Base-by-base conservation (phyloP, 2,888 invertebrate genomes). In the Pollenia griseotomentosa region DNA sequence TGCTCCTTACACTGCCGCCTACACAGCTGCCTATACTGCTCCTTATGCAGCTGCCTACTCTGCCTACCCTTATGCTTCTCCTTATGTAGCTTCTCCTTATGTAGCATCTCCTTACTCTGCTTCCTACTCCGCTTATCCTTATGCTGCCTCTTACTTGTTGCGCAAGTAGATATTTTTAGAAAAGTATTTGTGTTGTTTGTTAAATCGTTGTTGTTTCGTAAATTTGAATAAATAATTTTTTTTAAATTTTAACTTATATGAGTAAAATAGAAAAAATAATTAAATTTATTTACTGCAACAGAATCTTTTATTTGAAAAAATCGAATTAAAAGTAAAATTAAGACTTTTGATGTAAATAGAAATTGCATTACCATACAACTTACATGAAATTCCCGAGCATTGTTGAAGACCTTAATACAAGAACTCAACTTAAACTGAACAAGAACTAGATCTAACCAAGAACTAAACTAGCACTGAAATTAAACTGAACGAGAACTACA, bases 1-100 rank as follows among this genome's bases (percentile, higher is more conserved):
- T 40, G 85, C 92, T 82, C 83, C 92, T 8, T 87, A 89, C 51
- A 83, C 89, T 19, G 77, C 88, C 19, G 88, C 88, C 57, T 88
- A 48, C 61, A 3, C 88, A 57, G 75, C 88, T 48, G 82, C 88
- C 0, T 89, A 89, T 48, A 73, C 89, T 1, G 82, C 90, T 14
- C 59, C 83, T 14, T 74, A 74, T 40, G 16, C 55, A 4, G 53
- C 65, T 48, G 82, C 88, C 0, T 89, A 89, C 46, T 73, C 89
- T 1, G 82, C 90, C 12, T n/a, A n/a, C n/a, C n/a, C n/a, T n/a
- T 89, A 89, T 48, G 75, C 89, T 1, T 83, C 90, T n/a, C 86
- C 88, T 19, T 86, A 88, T 53, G 61, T 86, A 12, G 78, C 90
- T 12, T 90, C 89, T 16, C 89, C 89, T 11, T 90, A 90, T 61